Base-by-base conservation (phyloP, 1,140 invertebrate species). In the Gonatopus flavifemur region DNA sequence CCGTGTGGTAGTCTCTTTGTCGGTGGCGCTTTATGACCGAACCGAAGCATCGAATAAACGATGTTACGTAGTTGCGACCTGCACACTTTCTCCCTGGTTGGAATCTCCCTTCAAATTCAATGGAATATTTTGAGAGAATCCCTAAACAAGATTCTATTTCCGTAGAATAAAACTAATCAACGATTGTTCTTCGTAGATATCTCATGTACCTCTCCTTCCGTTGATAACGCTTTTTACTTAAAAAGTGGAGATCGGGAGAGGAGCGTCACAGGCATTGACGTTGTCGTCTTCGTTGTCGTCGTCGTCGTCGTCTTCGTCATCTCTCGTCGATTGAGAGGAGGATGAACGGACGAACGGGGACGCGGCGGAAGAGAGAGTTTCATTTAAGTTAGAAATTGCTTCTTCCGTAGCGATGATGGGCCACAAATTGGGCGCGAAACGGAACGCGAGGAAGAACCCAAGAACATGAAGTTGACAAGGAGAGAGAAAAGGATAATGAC, bases 361-460 rank as follows among this genome's bases (percentile, higher is more conserved):
- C 7, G 42, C 48, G 32, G 52, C 51, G 63, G 46, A 57, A 66
- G 72, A 59, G 63, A 64, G 69, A 74, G 74, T 76, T 75, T 77
- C 75, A 77, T 77, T 76, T 75, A 77, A 77, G 72, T 77, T 77
- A 72, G 75, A 76, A 77, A 77, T 77, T 76, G 75, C 74, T 77
- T 77, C 74, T 76, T 76, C 75, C 74, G 72, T 74, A 73, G 70
- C 70, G 72, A 76, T 75, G 72, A 76, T 76, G 71, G 72, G 69
- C 69, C 68, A 68, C 69, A 76, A 77, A 77, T 77, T 76, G 75
- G 72, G 72, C 71, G 70, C 71, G 64, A 76, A 75, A 76, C 67
- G 66, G 67, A 72, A 65, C 57, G 57, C 46, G 53, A 59, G 64
- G 59, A 63, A 64, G 64, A 70, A 65, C 60, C 57, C 49, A 52